Conservation (phyloP, 2,888 invertebrate species). For the Chloroclystis v-ata region DNA sequence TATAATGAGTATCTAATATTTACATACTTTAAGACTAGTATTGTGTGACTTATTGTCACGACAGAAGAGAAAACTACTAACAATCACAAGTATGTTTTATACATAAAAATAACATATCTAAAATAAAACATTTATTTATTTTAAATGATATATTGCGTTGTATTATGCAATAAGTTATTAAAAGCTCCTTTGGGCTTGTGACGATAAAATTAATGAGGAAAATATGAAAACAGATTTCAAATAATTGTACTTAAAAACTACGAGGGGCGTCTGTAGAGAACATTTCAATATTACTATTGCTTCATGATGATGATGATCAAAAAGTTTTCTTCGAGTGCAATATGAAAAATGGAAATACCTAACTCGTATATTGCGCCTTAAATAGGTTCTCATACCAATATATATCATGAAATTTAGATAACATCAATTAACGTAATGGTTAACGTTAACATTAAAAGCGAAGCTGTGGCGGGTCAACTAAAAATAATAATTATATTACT, state of each 20-base stretch:
- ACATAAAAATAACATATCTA: slow-evolving; percentile 16
- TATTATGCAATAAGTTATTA: background rate
- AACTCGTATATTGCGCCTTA: too few species aligned
- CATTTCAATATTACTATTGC: background rate
- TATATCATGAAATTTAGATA: too few species aligned
- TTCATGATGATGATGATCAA: too few species aligned
- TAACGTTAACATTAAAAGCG: too few species aligned
- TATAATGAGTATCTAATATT: slow-evolving; percentile 72
- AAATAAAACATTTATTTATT: slow-evolving; percentile 17
- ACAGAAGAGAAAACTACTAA: slow-evolving; percentile 19
- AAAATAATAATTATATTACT: too few species aligned
- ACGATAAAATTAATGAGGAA: background rate
- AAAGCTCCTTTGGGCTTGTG: background rate
- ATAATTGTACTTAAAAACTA: background rate
- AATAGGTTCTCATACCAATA: too few species aligned
- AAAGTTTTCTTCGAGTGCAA: too few species aligned
- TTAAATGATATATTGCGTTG: slow-evolving; percentile 9
- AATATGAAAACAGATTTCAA: background rate
- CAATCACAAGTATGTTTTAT: slow-evolving; percentile 9
- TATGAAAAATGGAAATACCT: too few species aligned
- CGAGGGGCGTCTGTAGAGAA: background rate
- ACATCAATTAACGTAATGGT: too few species aligned
- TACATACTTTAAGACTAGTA: slow-evolving; percentile 73
- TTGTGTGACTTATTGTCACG: slow-evolving; percentile 33
- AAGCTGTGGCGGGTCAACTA: too few species aligned